Base-by-base conservation (phyloP, 1,140 invertebrate genomes). In the Scaptomyza hsui region DNA sequence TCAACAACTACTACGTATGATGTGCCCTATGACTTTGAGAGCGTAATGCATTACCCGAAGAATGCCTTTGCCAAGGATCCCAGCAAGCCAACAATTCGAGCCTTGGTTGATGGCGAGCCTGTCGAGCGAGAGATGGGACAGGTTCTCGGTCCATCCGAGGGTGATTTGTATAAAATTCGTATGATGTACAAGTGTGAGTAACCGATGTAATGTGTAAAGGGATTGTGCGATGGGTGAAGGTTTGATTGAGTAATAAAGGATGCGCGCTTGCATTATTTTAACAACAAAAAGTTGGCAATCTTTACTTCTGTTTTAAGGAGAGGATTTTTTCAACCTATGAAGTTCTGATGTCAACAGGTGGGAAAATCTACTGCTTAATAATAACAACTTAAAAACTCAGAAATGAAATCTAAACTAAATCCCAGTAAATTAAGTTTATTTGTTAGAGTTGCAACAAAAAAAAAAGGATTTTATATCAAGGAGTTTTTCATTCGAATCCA, bases 41-140 rank as follows among this genome's bases (percentile, higher is more conserved):
- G 92, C 47, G 85, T 93, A 3, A 93, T 93, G 92, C 93, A 93
- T 60, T 93, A 93, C 63, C 83, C 92, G 1, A 78, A 90, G 26
- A 89, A 89, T n/a, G 92, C 93, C 10, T 93, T 93, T 67, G 89
- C 92, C 35, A 92, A 86, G 62, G 68, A 92, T 67, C 79, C 74
- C 6, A 75, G 55, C 4, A 77, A 89, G 41, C 82, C 83, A 0
- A 89, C 89, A 0, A 90, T 90, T 1, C 71, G 63, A 0, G 89
- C 80, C 6, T 35, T 71, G n/a, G 26, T 75, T 13, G 63, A 74
- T 12, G 82, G 79, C 0, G 24, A 67, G n/a, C 13, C 59, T 0
- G 72, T 82, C 15, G 83, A 90, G 13, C 71, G 89, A 0, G 75
- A 89, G 1, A 81, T 90, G 83, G 89, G 89, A 0, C 82, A 90